Conservation (phyloP, 1,140 invertebrate genomes). For the Cecropterus lyciades region DNA sequence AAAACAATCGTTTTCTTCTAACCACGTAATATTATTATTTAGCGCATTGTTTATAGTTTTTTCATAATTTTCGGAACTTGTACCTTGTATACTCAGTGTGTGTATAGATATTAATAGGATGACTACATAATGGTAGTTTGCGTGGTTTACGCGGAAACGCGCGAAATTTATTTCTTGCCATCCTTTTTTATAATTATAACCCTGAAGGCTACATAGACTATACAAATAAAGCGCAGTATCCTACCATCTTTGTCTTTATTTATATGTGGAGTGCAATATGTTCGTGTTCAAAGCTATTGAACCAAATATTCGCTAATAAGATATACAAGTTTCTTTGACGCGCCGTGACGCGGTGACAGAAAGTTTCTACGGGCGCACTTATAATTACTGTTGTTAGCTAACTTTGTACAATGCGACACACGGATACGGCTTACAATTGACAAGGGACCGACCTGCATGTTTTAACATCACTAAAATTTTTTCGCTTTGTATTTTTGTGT, state of each 20-base stretch:
- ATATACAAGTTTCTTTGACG: not conserved
- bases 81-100: too few species aligned
- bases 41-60: too few species aligned
- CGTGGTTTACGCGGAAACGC: too few species aligned
- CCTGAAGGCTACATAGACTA: too few species aligned
- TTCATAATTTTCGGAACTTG: too few species aligned
- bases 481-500: too few species aligned
- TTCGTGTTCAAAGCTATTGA: constrained; percentile 1
- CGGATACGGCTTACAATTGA: not conserved
- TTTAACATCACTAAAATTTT: not conserved
- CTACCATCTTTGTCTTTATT: not conserved
- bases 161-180: too few species aligned
- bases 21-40: too few species aligned
- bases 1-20: too few species aligned
- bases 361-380: constrained; percentile 1
- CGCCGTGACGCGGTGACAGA: not conserved
- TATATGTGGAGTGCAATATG: constrained; percentile 11
- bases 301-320: constrained; percentile 4
- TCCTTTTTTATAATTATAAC: too few species aligned
- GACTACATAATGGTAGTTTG: too few species aligned
- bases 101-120: too few species aligned
- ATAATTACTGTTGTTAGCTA: constrained; percentile 5
- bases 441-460: not conserved
- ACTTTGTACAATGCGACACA: not conserved
- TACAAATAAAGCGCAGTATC: not conserved